phyloP scores from a whole-genome alignment of 2,113 vertebrate species.

The Atherinomorus stipes region DNA sequence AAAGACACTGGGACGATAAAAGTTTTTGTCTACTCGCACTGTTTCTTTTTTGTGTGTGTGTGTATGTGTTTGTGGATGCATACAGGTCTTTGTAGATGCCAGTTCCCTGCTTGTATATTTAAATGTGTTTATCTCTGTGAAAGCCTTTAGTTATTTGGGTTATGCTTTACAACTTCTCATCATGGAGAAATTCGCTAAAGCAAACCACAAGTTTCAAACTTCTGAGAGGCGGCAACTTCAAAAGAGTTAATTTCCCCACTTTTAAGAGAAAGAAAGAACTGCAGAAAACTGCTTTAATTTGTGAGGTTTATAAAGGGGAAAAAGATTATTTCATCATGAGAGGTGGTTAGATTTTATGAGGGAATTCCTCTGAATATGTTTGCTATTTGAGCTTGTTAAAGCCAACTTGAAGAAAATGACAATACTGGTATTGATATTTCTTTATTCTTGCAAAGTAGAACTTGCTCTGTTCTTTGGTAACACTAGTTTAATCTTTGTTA shows the following conservation, averaged over 20 bases:
- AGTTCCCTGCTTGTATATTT: conserved; percentile 4
- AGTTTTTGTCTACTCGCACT: no score
- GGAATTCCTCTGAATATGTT: conserved; percentile 48
- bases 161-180: conserved; percentile 59
- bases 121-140: conserved; percentile 17
- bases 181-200: conserved; percentile 38
- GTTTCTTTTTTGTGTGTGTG: background rate
- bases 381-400: conserved; percentile 11
- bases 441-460: no score
- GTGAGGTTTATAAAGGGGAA: conserved; percentile 59
- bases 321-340: conserved; percentile 57
- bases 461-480: no score
- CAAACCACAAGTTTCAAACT: conserved; percentile 66
- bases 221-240: conserved; percentile 53
- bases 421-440: no score
- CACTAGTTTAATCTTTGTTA: no score
- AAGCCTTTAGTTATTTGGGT: conserved; percentile 27
- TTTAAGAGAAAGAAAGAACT: conserved; percentile 42
- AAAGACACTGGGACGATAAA: no score
- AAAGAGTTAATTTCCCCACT: conserved; percentile 27
- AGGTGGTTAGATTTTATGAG: conserved; percentile 49
- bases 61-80: background rate
- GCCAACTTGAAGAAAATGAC: background rate
- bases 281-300: conserved; percentile 62
- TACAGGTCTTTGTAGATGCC: background rate